Conservation (phyloP, 2,113 vertebrate genomes). For the Clarias macrocephalus region DNA sequence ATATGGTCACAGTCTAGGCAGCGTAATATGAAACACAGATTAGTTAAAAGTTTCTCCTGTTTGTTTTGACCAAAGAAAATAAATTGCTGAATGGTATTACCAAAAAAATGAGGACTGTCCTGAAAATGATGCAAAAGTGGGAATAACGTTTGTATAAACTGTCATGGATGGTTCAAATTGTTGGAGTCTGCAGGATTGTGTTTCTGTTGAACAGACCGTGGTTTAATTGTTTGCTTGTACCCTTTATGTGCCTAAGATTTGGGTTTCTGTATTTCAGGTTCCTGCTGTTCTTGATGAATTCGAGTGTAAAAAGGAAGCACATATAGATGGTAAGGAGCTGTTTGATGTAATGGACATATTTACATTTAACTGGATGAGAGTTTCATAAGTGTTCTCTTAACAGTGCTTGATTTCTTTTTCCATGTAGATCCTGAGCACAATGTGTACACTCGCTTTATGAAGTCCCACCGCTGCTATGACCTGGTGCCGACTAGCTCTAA, state of each 20-base stretch:
- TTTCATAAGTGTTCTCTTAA: slow-evolving; percentile 3
- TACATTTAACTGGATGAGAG: not conserved
- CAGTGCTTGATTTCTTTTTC: not conserved
- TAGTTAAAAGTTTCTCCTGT: not conserved
- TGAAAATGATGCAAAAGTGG: no score
- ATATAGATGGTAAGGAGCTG: slow-evolving; percentile 64
- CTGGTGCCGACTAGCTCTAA: slow-evolving; percentile 97
- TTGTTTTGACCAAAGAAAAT: not conserved
- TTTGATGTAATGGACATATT: not conserved
- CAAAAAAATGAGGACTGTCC: not conserved
- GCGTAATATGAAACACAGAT: not conserved
- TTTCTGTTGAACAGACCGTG: not conserved
- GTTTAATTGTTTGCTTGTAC: slow-evolving; percentile 2
- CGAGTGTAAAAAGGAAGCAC: slow-evolving; percentile 70
- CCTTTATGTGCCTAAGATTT: not conserved
- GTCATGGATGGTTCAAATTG: no score
- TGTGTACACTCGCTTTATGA: slow-evolving; percentile 94
- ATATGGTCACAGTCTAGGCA: not conserved
- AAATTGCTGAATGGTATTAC: not conserved
- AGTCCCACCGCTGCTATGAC: slow-evolving; percentile 94
- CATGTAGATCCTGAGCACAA: slow-evolving; percentile 74
- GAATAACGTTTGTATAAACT: no score
- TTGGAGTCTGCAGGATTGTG: not conserved
- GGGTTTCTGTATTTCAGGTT: slow-evolving; percentile 63
- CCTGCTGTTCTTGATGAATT: slow-evolving; percentile 69